A percentile compares a stretch with the other conserved stretches of the same genome.
Evolutionary conservation across 2,797 vertebrate genomes (phyloP).

Genomic region (Hydrocynus forskahlii): DNA sequence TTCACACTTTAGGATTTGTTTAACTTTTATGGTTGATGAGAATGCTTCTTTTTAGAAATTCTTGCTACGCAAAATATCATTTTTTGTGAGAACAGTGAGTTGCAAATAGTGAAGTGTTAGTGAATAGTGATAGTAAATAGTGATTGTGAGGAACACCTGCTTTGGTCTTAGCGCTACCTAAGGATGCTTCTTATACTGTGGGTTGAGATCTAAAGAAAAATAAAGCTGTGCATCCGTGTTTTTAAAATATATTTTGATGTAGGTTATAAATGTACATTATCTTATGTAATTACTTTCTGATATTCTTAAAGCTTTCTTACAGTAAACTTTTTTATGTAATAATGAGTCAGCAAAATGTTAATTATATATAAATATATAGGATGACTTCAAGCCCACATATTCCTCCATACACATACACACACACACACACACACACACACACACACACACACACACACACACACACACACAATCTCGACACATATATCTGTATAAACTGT

Average conservation of each 20-base stretch:
- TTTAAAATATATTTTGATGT: no score
- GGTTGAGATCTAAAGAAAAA: not conserved
- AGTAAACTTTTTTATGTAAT: not conserved
- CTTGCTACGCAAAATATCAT: not conserved
- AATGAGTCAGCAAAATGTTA: constrained; percentile 10
- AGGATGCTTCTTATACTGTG: not conserved
- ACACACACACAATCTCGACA: no score
- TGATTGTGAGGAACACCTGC: not conserved
- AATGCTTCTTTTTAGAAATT: not conserved
- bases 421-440: no score
- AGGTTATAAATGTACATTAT: no score
- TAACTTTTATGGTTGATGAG: not conserved
- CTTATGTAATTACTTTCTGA: no score
- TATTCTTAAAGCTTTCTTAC: no score
- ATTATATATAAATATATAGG: constrained; percentile 4
- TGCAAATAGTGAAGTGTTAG: not conserved
- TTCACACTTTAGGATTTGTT: not conserved
- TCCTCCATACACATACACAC: not conserved
- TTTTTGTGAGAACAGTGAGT: not conserved
- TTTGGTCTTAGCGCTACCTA: not conserved
- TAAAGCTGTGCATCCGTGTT: not conserved
- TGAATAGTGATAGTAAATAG: not conserved
- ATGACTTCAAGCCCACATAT: constrained; percentile 19
- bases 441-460: not conserved
- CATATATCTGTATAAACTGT: no score